A percentile compares a stretch with the other conserved stretches of the same genome.
These are phyloP conservation scores for Amaurobius ferox DNA, from an alignment of 2,888 invertebrate genomes.

Conservation along the genomic window DNA sequence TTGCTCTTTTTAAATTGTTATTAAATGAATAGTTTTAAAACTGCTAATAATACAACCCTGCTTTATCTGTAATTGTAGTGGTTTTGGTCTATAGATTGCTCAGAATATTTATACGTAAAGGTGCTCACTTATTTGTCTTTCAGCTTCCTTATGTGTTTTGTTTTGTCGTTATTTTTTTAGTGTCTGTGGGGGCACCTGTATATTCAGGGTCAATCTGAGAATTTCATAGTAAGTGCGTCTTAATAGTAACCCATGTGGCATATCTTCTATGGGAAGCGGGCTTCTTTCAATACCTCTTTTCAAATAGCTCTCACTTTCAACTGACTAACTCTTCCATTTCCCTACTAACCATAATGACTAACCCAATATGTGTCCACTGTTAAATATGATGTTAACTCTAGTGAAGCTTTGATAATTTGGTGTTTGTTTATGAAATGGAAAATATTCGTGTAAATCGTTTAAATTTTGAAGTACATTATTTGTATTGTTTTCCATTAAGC, in stretches of 20 bases:
- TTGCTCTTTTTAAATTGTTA: too few species aligned
- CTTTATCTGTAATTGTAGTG: constrained; percentile 17
- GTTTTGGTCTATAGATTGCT: constrained; percentile 27
- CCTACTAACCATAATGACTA: background rate
- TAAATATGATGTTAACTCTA: too few species aligned
- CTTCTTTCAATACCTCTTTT: background rate
- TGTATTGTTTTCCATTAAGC: too few species aligned
- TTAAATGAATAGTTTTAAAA: too few species aligned
- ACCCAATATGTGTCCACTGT: background rate
- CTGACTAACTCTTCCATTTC: background rate
- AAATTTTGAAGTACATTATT: too few species aligned
- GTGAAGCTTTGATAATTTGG: too few species aligned
- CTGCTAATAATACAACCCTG: constrained; percentile 14
- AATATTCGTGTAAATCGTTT: too few species aligned
- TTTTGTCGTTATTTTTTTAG: constrained; percentile 65
- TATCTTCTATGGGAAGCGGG: constrained; percentile 33
- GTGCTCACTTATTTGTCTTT: constrained; percentile 21
- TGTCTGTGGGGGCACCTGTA: constrained; percentile 72
- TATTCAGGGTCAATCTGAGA: constrained; percentile 70
- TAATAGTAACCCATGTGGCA: constrained; percentile 46
- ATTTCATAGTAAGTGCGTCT: constrained; percentile 69
- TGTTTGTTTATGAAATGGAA: too few species aligned
- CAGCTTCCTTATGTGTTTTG: constrained; percentile 40
- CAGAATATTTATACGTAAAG: constrained; percentile 13
- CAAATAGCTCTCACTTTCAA: background rate